phyloP scores from a whole-genome alignment of 1,140 invertebrate genomes.

The Tetraneura akinire region DNA sequence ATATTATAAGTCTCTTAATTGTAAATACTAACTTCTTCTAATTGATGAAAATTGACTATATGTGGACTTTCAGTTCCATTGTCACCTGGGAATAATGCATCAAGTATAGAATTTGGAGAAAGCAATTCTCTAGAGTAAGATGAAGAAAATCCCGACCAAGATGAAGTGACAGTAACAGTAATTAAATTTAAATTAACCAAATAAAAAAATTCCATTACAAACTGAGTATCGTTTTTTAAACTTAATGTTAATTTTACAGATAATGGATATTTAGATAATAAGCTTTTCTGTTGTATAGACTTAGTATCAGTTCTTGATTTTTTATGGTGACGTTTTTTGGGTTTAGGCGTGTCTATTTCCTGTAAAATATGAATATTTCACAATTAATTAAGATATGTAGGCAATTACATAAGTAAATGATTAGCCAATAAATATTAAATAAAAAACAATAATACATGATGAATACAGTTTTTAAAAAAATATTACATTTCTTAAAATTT shows the following conservation, averaged over 20 bases:
- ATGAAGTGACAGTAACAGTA: conserved; percentile 36
- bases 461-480: too few species aligned
- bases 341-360: conserved; percentile 43
- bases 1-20: neutral
- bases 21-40: conserved; percentile 27
- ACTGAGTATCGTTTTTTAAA: conserved; percentile 37
- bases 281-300: conserved; percentile 31
- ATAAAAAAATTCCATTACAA: conserved; percentile 46
- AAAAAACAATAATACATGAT: too few species aligned
- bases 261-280: conserved; percentile 26
- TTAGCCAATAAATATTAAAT: too few species aligned
- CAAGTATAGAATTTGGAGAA: conserved; percentile 43
- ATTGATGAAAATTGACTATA: conserved; percentile 42
- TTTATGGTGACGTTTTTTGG: conserved; percentile 45
- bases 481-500: too few species aligned
- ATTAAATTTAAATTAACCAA: conserved; percentile 45
- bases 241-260: conserved; percentile 44
- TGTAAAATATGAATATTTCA: neutral
- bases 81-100: conserved; percentile 34
- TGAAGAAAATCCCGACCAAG: conserved; percentile 46
- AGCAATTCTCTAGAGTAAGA: conserved; percentile 40
- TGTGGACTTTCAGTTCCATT: conserved; percentile 35
- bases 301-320: conserved; percentile 46
- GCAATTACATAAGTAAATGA: neutral
- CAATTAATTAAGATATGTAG: neutral